These are phyloP conservation scores for Lepidurus packardi DNA, from an alignment of 1,140 invertebrate genomes.

Conservation along the genomic window DNA sequence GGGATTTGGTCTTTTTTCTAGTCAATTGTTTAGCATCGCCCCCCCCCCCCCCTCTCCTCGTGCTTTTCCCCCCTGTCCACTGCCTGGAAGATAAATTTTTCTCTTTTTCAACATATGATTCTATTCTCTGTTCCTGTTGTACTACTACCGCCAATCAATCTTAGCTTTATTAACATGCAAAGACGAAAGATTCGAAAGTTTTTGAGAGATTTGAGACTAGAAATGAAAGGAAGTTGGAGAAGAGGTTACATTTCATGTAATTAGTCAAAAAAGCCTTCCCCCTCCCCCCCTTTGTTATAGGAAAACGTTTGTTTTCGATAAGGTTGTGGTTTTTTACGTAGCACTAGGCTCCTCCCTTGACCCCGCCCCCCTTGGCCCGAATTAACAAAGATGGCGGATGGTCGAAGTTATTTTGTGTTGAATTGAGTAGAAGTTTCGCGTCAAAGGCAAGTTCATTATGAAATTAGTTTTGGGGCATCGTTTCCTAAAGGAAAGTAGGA, in stretches of 20 bases:
- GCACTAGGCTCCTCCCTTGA: neutral
- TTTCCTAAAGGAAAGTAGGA: too few relatives aligned
- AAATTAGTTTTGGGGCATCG: too few relatives aligned
- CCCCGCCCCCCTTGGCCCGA: neutral
- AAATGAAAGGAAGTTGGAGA: too few relatives aligned
- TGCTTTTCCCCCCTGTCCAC: neutral
- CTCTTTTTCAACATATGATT: neutral
- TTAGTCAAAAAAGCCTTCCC: neutral
- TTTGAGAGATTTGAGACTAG: too few relatives aligned
- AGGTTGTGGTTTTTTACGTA: conserved; percentile 22
- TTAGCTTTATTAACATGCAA: conserved; percentile 4
- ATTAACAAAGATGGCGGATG: too few relatives aligned
- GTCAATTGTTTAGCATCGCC: neutral
- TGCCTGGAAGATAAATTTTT: neutral
- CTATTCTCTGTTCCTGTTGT: too few relatives aligned
- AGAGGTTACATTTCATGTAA: too few relatives aligned
- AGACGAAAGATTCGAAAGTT: neutral
- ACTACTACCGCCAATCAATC: neutral
- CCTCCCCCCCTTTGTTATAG: neutral
- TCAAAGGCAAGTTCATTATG: too few relatives aligned
- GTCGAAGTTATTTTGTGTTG: too few relatives aligned
- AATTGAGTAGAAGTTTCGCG: too few relatives aligned
- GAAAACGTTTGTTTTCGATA: conserved; percentile 11
- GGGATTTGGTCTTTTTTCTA: conserved; percentile 18
- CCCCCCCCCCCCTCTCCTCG: neutral